A percentile compares a stretch with the other conserved stretches of the same genome.
phyloP scores from a whole-genome alignment of 2,888 invertebrate genomes.

The Andrena camellia region DNA sequence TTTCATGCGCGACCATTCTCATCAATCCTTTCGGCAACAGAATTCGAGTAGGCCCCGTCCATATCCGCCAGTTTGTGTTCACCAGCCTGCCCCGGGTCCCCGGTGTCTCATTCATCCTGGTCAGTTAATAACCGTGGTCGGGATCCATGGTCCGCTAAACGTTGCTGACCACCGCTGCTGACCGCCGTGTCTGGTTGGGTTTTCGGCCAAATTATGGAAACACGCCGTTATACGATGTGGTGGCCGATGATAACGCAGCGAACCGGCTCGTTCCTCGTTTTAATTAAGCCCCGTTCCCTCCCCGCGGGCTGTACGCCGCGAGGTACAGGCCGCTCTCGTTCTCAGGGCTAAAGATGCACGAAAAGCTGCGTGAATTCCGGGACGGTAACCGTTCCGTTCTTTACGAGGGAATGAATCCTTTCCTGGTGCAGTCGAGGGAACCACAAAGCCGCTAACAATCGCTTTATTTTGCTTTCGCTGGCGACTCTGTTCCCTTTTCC shows the following conservation, averaged over 20 bases:
- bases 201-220: constrained; percentile 81
- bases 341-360: constrained; percentile 25
- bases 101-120: constrained; percentile 83
- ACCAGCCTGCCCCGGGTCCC: constrained; percentile 74
- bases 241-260: constrained; percentile 68
- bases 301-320: constrained; percentile 14
- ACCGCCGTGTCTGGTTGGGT: constrained; percentile 71
- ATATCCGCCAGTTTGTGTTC: constrained; percentile 60
- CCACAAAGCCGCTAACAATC: constrained; percentile 33
- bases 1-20: constrained; percentile 54
- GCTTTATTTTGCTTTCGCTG: constrained; percentile 23
- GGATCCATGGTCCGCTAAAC: constrained; percentile 60
- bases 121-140: constrained; percentile 82
- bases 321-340: constrained; percentile 55
- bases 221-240: constrained; percentile 80
- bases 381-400: constrained; percentile 15
- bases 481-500: not conserved
- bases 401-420: constrained; percentile 50
- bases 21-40: constrained; percentile 77
- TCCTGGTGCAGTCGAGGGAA: constrained; percentile 14
- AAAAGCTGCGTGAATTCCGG: constrained; percentile 41
- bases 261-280: constrained; percentile 81
- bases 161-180: constrained; percentile 60
- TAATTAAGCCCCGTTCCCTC: constrained; percentile 78
- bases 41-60: constrained; percentile 62